A percentile compares a stretch with the other conserved stretches of the same genome.
phyloP scores from a whole-genome alignment of 2,113 vertebrate species.

The Prunella fulvescens region DNA sequence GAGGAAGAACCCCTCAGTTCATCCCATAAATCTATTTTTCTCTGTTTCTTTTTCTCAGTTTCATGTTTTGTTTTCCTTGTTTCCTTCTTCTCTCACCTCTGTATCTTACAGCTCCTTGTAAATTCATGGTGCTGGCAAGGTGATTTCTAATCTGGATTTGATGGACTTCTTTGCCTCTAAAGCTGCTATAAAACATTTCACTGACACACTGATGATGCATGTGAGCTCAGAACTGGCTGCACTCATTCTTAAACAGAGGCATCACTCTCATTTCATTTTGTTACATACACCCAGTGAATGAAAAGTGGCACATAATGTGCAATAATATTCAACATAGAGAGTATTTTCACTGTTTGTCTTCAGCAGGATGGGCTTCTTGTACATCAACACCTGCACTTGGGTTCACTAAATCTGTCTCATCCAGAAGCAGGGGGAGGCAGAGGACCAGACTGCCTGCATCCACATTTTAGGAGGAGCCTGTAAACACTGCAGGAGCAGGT shows the following conservation, averaged over 20 bases:
- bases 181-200: not conserved
- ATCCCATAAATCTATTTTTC: not conserved
- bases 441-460: not conserved
- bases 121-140: not conserved
- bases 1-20: not conserved
- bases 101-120: not conserved
- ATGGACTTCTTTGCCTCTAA: not conserved
- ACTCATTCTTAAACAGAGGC: not conserved
- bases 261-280: not conserved
- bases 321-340: not conserved
- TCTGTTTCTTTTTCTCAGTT: not conserved
- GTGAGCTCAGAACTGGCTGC: not conserved
- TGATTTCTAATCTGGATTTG: conserved; percentile 6
- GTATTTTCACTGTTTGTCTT: not conserved
- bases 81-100: not conserved
- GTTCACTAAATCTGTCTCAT: not conserved
- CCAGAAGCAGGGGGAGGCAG: not conserved
- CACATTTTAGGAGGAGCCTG: not conserved
- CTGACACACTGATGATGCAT: not conserved
- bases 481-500: not conserved
- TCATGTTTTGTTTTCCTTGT: not conserved
- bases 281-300: not conserved
- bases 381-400: not conserved
- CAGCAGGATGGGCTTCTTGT: not conserved
- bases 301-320: not conserved